These are phyloP conservation scores for Cactoblastis cactorum DNA, from an alignment of 2,888 invertebrate genomes.

Conservation along the genomic window DNA sequence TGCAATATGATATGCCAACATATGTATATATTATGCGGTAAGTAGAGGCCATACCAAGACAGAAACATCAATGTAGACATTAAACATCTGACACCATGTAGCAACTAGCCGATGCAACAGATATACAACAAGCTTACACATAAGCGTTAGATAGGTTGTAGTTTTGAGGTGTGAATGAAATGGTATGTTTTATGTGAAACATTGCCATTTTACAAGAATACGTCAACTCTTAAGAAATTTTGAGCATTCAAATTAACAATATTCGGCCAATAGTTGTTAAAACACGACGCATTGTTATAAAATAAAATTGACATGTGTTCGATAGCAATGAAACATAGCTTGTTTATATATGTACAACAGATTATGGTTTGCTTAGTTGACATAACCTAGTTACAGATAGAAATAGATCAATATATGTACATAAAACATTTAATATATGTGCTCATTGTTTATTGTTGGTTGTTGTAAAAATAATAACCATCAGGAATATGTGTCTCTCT, in stretches of 20 bases:
- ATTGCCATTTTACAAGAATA: slow-evolving; percentile 13
- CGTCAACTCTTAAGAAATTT: not conserved
- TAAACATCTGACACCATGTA: not conserved
- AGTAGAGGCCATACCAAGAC: not conserved
- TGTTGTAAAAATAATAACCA: not conserved
- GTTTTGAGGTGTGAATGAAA: slow-evolving; percentile 5
- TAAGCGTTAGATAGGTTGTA: slow-evolving; percentile 4
- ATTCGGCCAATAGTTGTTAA: slow-evolving; percentile 3
- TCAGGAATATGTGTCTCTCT: no score
- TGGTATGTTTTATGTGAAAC: not conserved
- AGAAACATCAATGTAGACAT: not conserved
- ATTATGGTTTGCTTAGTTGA: not conserved
- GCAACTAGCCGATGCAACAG: slow-evolving; percentile 11
- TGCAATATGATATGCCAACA: not conserved
- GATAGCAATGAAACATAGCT: not conserved
- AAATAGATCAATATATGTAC: not conserved
- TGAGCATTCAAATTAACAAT: not conserved
- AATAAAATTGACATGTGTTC: slow-evolving; percentile 1
- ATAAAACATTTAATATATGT: no score
- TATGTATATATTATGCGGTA: not conserved
- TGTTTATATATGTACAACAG: not conserved
- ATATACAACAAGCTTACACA: slow-evolving; percentile 9
- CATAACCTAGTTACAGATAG: not conserved
- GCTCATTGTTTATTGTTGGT: not conserved
- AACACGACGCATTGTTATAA: slow-evolving; percentile 12